phyloP scores from a whole-genome alignment of 2,113 vertebrate species.

The Callopanchax toddi region DNA sequence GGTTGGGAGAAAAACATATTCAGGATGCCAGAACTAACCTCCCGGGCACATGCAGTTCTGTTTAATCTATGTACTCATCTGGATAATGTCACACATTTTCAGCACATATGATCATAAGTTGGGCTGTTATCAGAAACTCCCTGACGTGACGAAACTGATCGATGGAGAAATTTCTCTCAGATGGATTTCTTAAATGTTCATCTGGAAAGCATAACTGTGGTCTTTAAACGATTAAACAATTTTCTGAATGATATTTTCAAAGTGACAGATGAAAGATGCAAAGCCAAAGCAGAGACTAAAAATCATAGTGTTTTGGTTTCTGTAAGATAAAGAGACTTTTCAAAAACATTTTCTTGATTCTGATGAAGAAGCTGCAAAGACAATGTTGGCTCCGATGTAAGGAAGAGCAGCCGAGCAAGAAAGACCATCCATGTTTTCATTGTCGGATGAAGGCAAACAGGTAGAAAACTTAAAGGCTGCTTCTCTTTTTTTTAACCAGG shows the following conservation, averaged over 20 bases:
- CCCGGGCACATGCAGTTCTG: not conserved
- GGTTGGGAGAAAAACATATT: no score
- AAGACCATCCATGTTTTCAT: no score
- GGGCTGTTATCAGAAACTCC: conserved; percentile 1
- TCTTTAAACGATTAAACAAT: not conserved
- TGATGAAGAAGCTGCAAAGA: no score
- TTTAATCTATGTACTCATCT: not conserved
- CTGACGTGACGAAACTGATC: not conserved
- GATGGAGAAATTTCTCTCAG: not conserved
- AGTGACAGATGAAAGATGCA: not conserved
- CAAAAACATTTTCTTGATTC: no score
- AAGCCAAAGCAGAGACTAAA: not conserved
- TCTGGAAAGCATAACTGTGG: conserved; percentile 7
- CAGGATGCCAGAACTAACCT: not conserved
- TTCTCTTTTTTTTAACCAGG: no score
- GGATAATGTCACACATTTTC: not conserved
- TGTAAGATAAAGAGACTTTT: not conserved
- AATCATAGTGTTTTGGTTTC: not conserved
- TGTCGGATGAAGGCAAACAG: no score
- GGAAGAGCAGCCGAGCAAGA: no score
- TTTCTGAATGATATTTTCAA: not conserved
- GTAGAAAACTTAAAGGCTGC: no score
- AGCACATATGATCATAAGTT: not conserved
- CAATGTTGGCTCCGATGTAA: no score
- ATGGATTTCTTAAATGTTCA: not conserved